A percentile compares a stretch with the other conserved stretches of the same genome.
These are phyloP conservation scores for Progne subis DNA, from an alignment of 2,113 vertebrate species.

Conservation along the genomic window DNA sequence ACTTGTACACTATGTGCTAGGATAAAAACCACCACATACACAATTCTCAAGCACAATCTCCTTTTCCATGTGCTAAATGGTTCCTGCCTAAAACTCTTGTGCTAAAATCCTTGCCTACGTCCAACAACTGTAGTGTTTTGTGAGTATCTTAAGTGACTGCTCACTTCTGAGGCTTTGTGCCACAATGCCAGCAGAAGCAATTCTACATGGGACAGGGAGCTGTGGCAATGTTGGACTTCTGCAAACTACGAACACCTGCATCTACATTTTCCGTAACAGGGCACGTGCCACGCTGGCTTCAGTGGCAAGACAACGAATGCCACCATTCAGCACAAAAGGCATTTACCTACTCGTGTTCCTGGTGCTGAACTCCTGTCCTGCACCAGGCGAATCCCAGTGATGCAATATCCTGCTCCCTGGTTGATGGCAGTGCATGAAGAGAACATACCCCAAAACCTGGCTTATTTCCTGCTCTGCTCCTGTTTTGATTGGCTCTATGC, in stretches of 20 bases:
- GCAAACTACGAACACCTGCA: not conserved
- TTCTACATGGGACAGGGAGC: not conserved
- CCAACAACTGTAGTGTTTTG: not conserved
- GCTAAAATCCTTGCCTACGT: not conserved
- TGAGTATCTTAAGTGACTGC: not conserved
- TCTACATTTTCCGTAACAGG: not conserved
- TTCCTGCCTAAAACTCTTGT: not conserved
- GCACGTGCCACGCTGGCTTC: not conserved
- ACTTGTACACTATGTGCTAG: not conserved
- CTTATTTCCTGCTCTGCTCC: constrained; percentile 10
- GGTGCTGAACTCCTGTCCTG: not conserved
- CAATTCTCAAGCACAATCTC: not conserved
- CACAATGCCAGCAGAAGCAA: not conserved
- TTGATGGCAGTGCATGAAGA: not conserved
- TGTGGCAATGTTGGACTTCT: not conserved
- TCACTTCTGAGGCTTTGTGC: not conserved
- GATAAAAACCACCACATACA: not conserved
- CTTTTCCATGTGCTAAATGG: not conserved
- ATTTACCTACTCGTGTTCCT: not conserved
- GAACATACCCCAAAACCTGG: not conserved
- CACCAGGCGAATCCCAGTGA: not conserved
- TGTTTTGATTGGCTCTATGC: not conserved
- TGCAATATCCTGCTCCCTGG: not conserved
- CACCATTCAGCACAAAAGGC: not conserved
- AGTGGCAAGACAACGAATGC: not conserved